Evolutionary conservation across 1,140 invertebrate genomes (phyloP), one percentile per base, ranked within the genome.

Genomic region (Pteromalus puparum): DNA sequence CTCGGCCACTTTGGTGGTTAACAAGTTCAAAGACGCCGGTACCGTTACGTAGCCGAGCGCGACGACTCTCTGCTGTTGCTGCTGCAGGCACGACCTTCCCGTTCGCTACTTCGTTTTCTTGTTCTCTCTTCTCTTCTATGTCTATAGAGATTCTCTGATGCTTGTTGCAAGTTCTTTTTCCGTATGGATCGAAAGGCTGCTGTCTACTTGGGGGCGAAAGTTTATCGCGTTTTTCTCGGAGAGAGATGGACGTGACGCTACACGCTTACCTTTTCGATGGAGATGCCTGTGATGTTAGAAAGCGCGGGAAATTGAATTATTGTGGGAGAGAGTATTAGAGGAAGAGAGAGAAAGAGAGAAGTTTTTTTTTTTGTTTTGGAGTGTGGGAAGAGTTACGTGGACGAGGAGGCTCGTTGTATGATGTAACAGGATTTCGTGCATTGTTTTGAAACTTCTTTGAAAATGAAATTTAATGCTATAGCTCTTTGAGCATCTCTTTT

Each of bases 1-100:
- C 76, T 26, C 76, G 80, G 74, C 65, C 82, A 78, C 82, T 83
- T 83, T 83, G 75, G 82, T 83, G 82, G 75, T 83, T 83, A 83
- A 83, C 82, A 78, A 77, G 82, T 83, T 77, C 82, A 77, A 83
- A 83, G 82, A 83, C 67, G 18, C 34, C 26, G 67, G 65, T 83
- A 83, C 82, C 82, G 82, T 83, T 83, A 83, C 21, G 53, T 61
- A 61, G 77, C 18, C 28, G 53, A 70, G 81, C 21, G 65, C 61
- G 18, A 24, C 73, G n/a, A 13, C 73, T n/a, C 42, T 38, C 38
- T 34, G 30, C 30, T 34, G n/a, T n/a, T 21, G 38, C 30, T 2
- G 15, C 73, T 75, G 6, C 38, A 24, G 21, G 24, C 46, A 30
- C 68, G 68, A 73, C 79, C 68, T 81, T 73, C 65, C 73, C 46